Evolutionary conservation across 2,888 invertebrate genomes (phyloP).

Genomic region (Xiphydria camelus): DNA sequence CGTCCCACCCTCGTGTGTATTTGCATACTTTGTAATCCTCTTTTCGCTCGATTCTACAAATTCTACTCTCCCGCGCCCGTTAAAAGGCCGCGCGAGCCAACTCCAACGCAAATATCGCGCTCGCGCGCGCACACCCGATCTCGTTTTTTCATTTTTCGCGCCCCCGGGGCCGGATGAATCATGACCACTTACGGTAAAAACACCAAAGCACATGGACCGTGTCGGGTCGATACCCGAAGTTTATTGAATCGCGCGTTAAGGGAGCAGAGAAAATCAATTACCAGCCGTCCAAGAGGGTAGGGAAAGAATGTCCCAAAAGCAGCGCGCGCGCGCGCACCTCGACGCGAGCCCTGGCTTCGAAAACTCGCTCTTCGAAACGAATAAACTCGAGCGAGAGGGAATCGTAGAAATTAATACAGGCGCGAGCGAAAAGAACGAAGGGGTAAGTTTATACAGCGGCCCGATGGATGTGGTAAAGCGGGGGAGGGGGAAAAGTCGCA

Average conservation of each 20-base stretch:
- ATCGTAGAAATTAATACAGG: slow-evolving; percentile 1
- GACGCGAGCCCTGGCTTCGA: too few species aligned
- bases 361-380: too few species aligned
- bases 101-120: slow-evolving; percentile 22
- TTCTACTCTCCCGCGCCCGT: slow-evolving; percentile 17
- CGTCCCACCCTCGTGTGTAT: slow-evolving; percentile 16
- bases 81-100: slow-evolving; percentile 16
- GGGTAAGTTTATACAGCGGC: too few species aligned
- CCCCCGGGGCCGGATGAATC: slow-evolving; percentile 29
- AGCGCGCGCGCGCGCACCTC: too few species aligned
- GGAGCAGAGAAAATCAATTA: slow-evolving; percentile 37
- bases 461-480: too few species aligned
- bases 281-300: slow-evolving; percentile 10
- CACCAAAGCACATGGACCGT: slow-evolving; percentile 11
- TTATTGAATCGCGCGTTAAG: slow-evolving; percentile 23
- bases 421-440: too few species aligned
- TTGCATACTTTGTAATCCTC: slow-evolving; percentile 38
- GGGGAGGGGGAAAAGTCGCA: too few species aligned
- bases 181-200: slow-evolving; percentile 14
- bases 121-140: slow-evolving; percentile 17
- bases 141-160: too few species aligned
- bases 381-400: neutral
- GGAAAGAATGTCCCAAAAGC: slow-evolving; percentile 4
- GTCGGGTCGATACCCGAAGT: slow-evolving; percentile 13
- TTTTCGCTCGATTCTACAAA: slow-evolving; percentile 22